Percentiles rank a stretch among this genome's conserved stretches.
Conservation (phyloP, 2,797 vertebrate species). For the Lagocephalus sceleratus region DNA sequence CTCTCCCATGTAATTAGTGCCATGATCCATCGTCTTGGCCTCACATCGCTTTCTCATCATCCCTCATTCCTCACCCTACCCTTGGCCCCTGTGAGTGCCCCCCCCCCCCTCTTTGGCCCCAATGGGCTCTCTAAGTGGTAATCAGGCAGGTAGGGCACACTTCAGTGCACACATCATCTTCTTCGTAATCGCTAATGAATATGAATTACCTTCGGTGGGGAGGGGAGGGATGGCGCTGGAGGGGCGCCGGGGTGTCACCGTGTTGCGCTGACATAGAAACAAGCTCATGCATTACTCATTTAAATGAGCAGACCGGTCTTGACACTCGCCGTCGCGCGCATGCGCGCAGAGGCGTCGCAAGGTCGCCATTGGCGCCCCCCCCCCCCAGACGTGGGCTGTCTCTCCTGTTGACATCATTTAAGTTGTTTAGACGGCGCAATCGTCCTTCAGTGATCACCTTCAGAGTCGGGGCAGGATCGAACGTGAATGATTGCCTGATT, state of each 20-base stretch:
- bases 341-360: background rate
- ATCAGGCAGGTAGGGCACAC: conserved; percentile 79
- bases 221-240: background rate
- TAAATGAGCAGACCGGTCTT: conserved; percentile 46
- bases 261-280: conserved; percentile 67
- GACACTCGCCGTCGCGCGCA: conserved; percentile 31
- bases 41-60: conserved; percentile 28
- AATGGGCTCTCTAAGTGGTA: conserved; percentile 67
- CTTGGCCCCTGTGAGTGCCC: conserved; percentile 39
- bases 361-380: background rate
- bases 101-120: conserved; percentile 47
- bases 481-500: no score
- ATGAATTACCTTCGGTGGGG: conserved; percentile 73
- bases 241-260: conserved; percentile 25
- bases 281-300: conserved; percentile 70
- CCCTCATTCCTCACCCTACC: conserved; percentile 42
- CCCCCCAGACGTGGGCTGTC: no score
- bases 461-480: no score
- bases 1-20: conserved; percentile 68
- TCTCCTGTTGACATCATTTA: no score
- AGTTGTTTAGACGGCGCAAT: no score
- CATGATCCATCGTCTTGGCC: conserved; percentile 53
- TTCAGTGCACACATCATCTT: conserved; percentile 73
- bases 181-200: conserved; percentile 77
- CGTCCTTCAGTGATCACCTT: no score